Conservation (phyloP, 2,113 vertebrate species). For the Sialia sialis region DNA sequence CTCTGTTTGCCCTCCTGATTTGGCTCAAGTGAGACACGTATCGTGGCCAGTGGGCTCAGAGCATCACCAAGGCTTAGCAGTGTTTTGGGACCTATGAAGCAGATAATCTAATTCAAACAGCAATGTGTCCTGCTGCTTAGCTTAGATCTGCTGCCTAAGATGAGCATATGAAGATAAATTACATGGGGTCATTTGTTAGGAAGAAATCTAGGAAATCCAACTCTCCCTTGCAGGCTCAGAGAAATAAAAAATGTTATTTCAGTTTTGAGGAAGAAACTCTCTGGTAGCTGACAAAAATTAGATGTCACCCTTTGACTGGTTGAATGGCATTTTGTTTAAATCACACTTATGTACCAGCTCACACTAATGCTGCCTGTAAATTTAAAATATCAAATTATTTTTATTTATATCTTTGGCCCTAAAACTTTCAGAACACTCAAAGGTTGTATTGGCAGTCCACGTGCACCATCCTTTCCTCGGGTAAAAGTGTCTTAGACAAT, state of each 20-base stretch:
- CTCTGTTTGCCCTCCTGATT: constrained; percentile 65
- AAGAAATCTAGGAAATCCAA: not conserved
- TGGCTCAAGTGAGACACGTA: constrained; percentile 26
- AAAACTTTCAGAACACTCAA: not conserved
- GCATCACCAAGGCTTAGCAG: not conserved
- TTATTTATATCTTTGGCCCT: not conserved
- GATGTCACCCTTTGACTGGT: not conserved
- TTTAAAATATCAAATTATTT: not conserved
- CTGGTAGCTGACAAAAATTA: not conserved
- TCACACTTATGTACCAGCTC: not conserved
- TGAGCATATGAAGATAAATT: not conserved
- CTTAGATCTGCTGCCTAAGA: not conserved
- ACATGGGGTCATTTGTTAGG: not conserved
- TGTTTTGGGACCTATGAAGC: not conserved
- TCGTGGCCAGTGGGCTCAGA: constrained; percentile 7
- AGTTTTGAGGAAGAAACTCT: not conserved
- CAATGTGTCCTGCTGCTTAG: not conserved
- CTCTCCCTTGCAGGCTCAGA: not conserved
- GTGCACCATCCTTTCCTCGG: not conserved
- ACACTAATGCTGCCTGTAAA: not conserved
- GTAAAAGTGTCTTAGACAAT: not conserved
- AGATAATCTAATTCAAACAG: constrained; percentile 32
- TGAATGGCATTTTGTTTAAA: not conserved
- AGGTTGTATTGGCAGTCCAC: not conserved
- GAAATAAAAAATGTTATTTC: not conserved